Base-by-base conservation (phyloP, 2,113 vertebrate genomes). In the Dromaius novaehollandiae region DNA sequence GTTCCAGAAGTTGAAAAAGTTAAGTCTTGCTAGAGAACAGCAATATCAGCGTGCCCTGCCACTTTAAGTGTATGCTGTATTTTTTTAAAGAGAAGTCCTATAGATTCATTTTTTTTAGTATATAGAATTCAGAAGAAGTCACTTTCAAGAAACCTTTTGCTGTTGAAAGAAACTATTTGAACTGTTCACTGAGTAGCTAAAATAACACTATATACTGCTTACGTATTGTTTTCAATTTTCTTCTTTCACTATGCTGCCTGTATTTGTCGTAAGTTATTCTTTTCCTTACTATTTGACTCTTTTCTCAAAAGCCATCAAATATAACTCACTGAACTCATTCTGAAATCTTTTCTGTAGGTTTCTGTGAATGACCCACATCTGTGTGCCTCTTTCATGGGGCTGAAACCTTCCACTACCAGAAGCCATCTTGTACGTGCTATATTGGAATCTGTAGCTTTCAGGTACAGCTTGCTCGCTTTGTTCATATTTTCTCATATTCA, bases 381-480 rank as follows among this genome's bases (percentile, higher is more conserved):
- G 1, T 99, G 99, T 77, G 99, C 99, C 66, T 99, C 99, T 44
- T 98, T 99, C 82, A 98, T 98, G 99, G 99, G 99, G 69, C 98
- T 99, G 89, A 99, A 99, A 97, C 98, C 99, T 44, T 99, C 99
- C 11, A 99, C 99, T 69, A 99, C 96, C 56, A 99, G 99, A 97
- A 97, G 94, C 70, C 99, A 99, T 88, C 98, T 99, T 14, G 98
- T 99, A 34, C 98, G 99, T 70, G 99, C 99, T 65, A 99, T 99
- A 76, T 82, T 99, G 96, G 99, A 99, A 96, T 99, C 99, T 2
- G 60, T 99, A 17, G 99, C 99, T 48, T 99, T 99, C 98, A 99
- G 99, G 99, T 99, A 97, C 36, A 53, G 42, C 74, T 53, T 78
- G 32, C 6, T 44, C 58, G 40, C 28, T 63, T 78, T 90, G 25